phyloP scores from a whole-genome alignment of 2,113 vertebrate species.

The Lophotis ruficrista region DNA sequence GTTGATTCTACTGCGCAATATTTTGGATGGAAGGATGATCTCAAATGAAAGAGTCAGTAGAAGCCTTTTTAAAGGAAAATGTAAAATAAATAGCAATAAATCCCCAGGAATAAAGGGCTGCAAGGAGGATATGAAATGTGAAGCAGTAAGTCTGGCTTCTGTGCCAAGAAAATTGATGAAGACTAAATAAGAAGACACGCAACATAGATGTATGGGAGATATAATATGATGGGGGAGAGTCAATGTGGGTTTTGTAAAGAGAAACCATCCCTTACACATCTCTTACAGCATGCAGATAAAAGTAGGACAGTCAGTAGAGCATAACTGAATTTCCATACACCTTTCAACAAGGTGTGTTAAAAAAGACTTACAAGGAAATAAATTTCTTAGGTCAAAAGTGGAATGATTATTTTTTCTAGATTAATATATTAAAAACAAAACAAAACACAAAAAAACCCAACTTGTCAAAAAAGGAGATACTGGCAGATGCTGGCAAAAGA shows the following conservation, averaged over 20 bases:
- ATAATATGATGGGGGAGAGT: background rate
- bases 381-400: background rate
- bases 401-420: background rate
- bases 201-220: background rate
- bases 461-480: background rate
- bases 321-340: background rate
- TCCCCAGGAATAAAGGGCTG: background rate
- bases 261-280: background rate
- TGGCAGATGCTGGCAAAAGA: background rate
- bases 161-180: background rate
- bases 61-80: background rate
- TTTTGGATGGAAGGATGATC: background rate
- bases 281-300: background rate
- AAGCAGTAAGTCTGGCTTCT: background rate
- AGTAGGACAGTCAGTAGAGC: background rate
- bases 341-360: background rate
- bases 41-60: background rate
- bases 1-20: background rate
- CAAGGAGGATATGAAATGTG: background rate
- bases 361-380: background rate
- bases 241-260: background rate
- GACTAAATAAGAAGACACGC: background rate
- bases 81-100: background rate
- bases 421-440: background rate
- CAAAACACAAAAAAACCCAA: background rate